These are phyloP conservation scores for Ciconia stormi DNA, from an alignment of 2,113 vertebrate species.

Conservation along the genomic window DNA sequence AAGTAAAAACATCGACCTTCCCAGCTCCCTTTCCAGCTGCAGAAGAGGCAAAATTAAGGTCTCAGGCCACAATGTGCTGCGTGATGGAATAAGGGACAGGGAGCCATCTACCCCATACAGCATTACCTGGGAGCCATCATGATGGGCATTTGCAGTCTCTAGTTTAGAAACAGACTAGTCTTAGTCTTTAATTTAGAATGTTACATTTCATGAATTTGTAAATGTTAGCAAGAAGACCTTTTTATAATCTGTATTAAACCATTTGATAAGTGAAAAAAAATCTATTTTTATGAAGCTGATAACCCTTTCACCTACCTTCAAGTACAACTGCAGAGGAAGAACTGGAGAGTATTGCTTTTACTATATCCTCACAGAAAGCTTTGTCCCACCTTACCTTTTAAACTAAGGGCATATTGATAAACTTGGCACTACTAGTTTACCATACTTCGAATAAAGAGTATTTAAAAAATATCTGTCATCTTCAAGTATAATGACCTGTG, in stretches of 20 bases:
- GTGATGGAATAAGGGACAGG: constrained; percentile 16
- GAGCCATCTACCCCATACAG: neutral
- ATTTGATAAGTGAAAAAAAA: neutral
- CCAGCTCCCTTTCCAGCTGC: neutral
- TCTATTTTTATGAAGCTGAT: neutral
- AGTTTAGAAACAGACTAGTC: constrained; percentile 35
- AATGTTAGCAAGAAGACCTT: constrained; percentile 28
- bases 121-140: constrained; percentile 18
- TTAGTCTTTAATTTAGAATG: constrained; percentile 37
- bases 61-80: neutral
- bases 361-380: neutral
- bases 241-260: constrained; percentile 53
- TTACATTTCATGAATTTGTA: constrained; percentile 30
- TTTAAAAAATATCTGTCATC: constrained; percentile 46
- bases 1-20: neutral
- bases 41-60: neutral
- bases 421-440: neutral
- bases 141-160: constrained; percentile 39
- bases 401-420: neutral
- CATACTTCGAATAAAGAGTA: constrained; percentile 1
- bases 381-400: constrained; percentile 11
- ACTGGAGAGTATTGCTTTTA: neutral
- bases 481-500: constrained; percentile 49
- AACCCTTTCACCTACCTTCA: neutral
- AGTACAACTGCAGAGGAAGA: neutral